Conservation (phyloP, 2,113 vertebrate genomes). For the Dicerorhinus sumatrensis region DNA sequence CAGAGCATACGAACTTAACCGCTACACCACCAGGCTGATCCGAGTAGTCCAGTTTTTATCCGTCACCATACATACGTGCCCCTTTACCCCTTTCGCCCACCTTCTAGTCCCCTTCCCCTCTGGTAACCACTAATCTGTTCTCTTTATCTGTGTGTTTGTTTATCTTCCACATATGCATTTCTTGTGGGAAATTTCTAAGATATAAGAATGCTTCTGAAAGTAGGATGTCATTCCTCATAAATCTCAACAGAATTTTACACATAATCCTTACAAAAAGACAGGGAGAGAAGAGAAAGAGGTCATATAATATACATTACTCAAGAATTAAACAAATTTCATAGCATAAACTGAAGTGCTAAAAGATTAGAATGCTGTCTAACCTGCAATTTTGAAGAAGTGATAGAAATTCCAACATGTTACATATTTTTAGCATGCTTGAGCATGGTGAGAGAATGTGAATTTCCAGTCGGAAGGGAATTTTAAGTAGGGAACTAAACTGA, state of each 20-base stretch:
- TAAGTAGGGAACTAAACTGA: not conserved
- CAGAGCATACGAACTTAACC: too few relatives aligned
- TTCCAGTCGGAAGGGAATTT: not conserved
- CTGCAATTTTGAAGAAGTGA: not conserved
- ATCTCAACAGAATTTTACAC: not conserved
- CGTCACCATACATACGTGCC: too few relatives aligned
- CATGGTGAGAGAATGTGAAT: not conserved
- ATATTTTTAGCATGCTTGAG: constrained; percentile 56
- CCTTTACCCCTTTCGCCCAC: too few relatives aligned
- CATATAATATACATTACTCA: not conserved
- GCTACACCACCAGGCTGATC: too few relatives aligned
- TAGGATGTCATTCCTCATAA: not conserved
- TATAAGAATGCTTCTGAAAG: not conserved
- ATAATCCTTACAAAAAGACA: not conserved
- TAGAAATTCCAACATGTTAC: constrained; percentile 31
- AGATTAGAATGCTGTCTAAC: not conserved
- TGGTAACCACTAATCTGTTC: too few relatives aligned
- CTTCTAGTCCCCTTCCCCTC: too few relatives aligned
- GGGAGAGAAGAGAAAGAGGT: not conserved
- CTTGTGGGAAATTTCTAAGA: not conserved
- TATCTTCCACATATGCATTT: not conserved
- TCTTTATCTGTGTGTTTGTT: too few relatives aligned
- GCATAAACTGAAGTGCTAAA: constrained; percentile 14
- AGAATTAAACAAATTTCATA: not conserved
- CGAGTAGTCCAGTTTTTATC: too few relatives aligned